phyloP scores from a whole-genome alignment of 2,797 vertebrate species.

The Naso thynnoides region DNA sequence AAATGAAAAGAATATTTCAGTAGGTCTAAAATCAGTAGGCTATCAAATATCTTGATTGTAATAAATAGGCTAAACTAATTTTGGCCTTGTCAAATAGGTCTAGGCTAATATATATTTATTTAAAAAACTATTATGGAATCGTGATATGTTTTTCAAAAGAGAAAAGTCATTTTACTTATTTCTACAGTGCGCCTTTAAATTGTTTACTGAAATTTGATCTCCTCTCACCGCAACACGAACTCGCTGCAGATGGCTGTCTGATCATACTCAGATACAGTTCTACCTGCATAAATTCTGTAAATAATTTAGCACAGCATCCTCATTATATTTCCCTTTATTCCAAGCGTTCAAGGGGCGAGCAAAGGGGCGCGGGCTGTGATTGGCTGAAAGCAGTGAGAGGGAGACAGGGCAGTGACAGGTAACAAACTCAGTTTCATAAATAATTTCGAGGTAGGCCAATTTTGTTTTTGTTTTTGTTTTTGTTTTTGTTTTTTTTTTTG shows the following conservation, averaged over 20 bases:
- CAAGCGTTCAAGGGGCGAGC: conserved; percentile 55
- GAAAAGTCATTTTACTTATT: background rate
- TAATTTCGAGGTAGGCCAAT: conserved; percentile 60
- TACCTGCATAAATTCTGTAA: conserved; percentile 75
- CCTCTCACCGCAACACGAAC: conserved; percentile 64
- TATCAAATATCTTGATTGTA: too few species aligned
- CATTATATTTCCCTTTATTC: conserved; percentile 80
- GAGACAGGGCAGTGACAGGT: conserved; percentile 57
- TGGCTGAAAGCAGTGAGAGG: conserved; percentile 73
- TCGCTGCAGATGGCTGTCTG: conserved; percentile 67
- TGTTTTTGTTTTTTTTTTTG: too few species aligned
- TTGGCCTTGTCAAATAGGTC: background rate
- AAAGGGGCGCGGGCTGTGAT: conserved; percentile 62
- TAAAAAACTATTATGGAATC: background rate
- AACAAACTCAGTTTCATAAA: conserved; percentile 74
- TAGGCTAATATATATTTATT: too few species aligned
- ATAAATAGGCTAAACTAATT: background rate
- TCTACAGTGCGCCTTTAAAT: background rate
- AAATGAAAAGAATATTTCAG: background rate
- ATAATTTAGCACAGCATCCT: conserved; percentile 81
- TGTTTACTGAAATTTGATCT: conserved; percentile 66
- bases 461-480: conserved; percentile 34
- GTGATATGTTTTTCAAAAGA: background rate
- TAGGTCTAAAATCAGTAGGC: too few species aligned
- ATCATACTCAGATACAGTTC: conserved; percentile 69